These are phyloP conservation scores for Axinella damicornis DNA, from an alignment of 37 sponge, comb jelly and placozoan genomes.

Conservation along the genomic window DNA sequence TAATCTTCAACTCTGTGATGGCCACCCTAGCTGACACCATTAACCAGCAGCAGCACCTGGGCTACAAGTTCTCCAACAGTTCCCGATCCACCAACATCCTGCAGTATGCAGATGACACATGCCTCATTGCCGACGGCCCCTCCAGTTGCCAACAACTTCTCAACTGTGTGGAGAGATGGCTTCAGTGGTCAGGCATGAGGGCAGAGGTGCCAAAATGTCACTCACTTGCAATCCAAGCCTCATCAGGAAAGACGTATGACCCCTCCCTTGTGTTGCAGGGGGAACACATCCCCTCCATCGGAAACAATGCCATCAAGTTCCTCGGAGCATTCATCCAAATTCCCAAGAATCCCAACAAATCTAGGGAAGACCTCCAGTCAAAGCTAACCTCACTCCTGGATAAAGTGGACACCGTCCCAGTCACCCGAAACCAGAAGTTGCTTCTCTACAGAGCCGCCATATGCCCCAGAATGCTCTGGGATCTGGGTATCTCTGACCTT, in stretches of 20 bases:
- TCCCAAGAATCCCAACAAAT: too few species aligned
- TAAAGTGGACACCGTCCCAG: conserved; percentile 12
- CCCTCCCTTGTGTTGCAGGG: conserved; percentile 19
- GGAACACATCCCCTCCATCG: conserved; percentile 32
- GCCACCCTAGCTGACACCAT: conserved; percentile 35
- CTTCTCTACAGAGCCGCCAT: conserved; percentile 25
- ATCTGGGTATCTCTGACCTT: conserved; percentile 13
- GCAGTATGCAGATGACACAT: conserved; percentile 46
- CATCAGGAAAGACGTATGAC: conserved; percentile 18
- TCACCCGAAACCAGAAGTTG: conserved; percentile 35
- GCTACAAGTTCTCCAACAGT: conserved; percentile 17
- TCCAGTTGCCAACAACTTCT: conserved; percentile 31
- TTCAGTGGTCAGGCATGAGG: conserved; percentile 34
- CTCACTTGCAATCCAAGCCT: conserved; percentile 22
- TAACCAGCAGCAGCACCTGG: background rate
- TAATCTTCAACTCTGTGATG: conserved; percentile 36
- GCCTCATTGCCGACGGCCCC: conserved; percentile 27
- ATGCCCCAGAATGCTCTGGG: conserved; percentile 40
- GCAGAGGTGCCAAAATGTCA: conserved; percentile 39
- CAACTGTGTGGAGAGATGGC: conserved; percentile 5
- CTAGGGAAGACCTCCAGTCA: background rate
- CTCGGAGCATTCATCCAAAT: conserved; percentile 17
- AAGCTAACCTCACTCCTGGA: conserved; percentile 9
- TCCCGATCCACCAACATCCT: conserved; percentile 6
- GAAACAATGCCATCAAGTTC: conserved; percentile 2